phyloP scores from a whole-genome alignment of 2,888 invertebrate species.

The Ophion ventricosus region DNA sequence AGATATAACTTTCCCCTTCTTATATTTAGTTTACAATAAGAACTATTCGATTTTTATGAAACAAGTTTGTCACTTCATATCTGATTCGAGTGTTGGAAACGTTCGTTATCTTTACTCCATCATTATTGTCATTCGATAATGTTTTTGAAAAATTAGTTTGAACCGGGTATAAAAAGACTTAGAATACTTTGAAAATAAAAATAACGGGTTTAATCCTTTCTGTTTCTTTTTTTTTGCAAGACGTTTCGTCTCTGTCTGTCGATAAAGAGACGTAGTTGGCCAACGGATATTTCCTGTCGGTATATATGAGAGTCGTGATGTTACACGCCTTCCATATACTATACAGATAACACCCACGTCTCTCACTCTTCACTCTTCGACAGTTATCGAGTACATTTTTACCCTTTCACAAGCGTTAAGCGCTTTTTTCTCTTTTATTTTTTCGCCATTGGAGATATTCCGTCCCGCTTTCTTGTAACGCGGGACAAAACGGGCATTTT shows the following conservation, averaged over 20 bases:
- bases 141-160: too few relatives aligned
- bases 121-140: too few relatives aligned
- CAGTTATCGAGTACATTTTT: slow-evolving; percentile 56
- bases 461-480: slow-evolving; percentile 12
- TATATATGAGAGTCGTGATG: slow-evolving; percentile 76
- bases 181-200: background rate
- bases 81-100: too few relatives aligned
- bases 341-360: slow-evolving; percentile 58
- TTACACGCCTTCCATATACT: slow-evolving; percentile 77
- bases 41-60: too few relatives aligned
- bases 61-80: too few relatives aligned
- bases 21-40: too few relatives aligned
- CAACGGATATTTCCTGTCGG: slow-evolving; percentile 76
- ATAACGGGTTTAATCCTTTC: background rate
- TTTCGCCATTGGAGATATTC: slow-evolving; percentile 41
- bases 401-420: slow-evolving; percentile 33
- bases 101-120: too few relatives aligned
- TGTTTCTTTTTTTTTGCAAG: slow-evolving; percentile 4
- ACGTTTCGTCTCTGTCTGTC: background rate
- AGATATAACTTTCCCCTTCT: too few relatives aligned
- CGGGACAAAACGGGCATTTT: background rate
- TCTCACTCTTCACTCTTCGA: slow-evolving; percentile 56
- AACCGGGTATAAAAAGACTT: background rate
- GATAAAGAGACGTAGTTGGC: slow-evolving; percentile 39
- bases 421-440: slow-evolving; percentile 38